Percentiles rank a stretch among this genome's conserved stretches.
Conservation (phyloP, 2,888 invertebrate genomes). For the Troides oblongomaculatus region DNA sequence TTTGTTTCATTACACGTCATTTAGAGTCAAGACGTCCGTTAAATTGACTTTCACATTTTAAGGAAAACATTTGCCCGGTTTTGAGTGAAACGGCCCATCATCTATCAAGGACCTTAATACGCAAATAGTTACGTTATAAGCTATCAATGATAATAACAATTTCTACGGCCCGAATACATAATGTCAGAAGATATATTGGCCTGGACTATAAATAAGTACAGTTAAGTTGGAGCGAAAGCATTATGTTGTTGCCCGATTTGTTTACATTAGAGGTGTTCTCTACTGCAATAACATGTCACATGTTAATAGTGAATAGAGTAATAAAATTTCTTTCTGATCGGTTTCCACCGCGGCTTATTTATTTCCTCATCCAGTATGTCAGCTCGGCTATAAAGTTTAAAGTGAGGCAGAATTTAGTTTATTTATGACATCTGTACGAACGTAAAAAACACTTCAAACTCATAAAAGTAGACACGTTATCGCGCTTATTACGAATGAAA, state of each 20-base stretch:
- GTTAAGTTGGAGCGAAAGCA: slow-evolving; percentile 23
- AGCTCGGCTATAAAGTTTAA: slow-evolving; percentile 28
- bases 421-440: slow-evolving; percentile 19
- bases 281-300: slow-evolving; percentile 23
- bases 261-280: slow-evolving; percentile 24
- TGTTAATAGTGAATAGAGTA: slow-evolving; percentile 25
- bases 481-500: slow-evolving; percentile 10
- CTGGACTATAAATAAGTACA: slow-evolving; percentile 19
- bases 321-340: slow-evolving; percentile 25
- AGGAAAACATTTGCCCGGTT: slow-evolving; percentile 12
- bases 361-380: slow-evolving; percentile 18
- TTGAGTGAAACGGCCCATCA: slow-evolving; percentile 17
- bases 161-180: slow-evolving; percentile 27
- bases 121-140: slow-evolving; percentile 10
- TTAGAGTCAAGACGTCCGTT: slow-evolving; percentile 22
- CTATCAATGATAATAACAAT: slow-evolving; percentile 26
- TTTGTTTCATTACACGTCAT: slow-evolving; percentile 22
- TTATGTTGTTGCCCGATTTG: slow-evolving; percentile 25
- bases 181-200: slow-evolving; percentile 17
- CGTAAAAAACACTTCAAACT: slow-evolving; percentile 19
- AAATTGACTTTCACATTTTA: slow-evolving; percentile 22
- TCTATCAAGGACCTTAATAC: slow-evolving; percentile 27
- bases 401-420: slow-evolving; percentile 16
- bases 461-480: slow-evolving; percentile 25
- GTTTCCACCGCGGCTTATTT: slow-evolving; percentile 19